Evolutionary conservation across 2,797 vertebrate species (phyloP), one percentile per base, ranked within the genome.

Genomic region (Hippopotamyrus pictus): DNA sequence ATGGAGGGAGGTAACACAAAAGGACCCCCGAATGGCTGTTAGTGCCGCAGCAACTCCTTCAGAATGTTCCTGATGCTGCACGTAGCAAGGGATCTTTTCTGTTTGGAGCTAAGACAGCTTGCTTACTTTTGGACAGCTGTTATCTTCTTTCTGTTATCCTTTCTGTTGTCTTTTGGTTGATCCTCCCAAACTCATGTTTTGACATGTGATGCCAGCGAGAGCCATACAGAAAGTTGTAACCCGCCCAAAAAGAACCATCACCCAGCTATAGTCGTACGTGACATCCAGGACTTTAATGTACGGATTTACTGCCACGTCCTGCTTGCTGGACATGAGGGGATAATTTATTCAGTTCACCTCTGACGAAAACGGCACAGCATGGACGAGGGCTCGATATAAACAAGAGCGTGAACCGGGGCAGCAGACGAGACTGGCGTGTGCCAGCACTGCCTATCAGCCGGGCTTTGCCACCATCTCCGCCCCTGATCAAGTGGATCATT

Each of bases 1-100:
- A 88, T 57, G 88, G 84, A 87, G 93, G 92, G 93, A 92, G 94
- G 90, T 50, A 12, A 25, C 4, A 85, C 82, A 85, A 85, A 48
- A 29, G 54, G 50, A 5, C 53, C n/a, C 88, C 29, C 9, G 4
- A 90, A 48, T 85, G 51, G 17, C 57, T 48, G 83, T 51, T 86
- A 59, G 88, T 89, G 79, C 88, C 84, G 57, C 33, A 50, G 54
- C 19, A 57, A 85, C 86, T 44, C 11, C 86, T 65, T 65, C 85
- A 57, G 53, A 88, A 11, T 29, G 59, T 25, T 69, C 82, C 44
- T 14, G 44, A 51, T 51, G 22, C 44, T 46, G 44, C 46, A 51
- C n/a, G 11, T 29, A 48, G 82, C 19, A 29, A 85, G 19, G 76
- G 37, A 44, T 82, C 46, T 5, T 29, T 85, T 29, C 46, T 85